Percentiles rank a stretch among this genome's conserved stretches.
Conservation (phyloP, 2,888 invertebrate genomes). For the Danaus chrysippus region DNA sequence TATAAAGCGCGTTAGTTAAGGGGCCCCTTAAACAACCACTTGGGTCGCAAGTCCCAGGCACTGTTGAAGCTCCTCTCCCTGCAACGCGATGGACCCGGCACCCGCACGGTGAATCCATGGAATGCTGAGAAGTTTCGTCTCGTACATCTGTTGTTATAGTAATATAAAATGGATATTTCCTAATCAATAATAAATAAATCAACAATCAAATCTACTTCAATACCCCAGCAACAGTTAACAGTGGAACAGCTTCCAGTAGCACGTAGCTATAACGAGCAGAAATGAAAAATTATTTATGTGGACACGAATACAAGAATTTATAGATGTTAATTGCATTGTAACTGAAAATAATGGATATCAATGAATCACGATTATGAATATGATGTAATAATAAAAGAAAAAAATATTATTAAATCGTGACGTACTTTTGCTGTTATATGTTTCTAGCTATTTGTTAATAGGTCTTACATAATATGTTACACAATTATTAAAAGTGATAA, state of each 20-base stretch:
- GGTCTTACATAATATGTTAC: too few relatives aligned
- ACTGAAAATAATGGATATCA: constrained; percentile 30
- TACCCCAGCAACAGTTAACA: not conserved
- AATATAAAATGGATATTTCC: constrained; percentile 15
- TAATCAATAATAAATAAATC: constrained; percentile 10
- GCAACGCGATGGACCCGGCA: too few relatives aligned
- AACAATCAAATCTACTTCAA: not conserved
- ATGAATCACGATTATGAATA: constrained; percentile 27
- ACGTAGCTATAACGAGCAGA: not conserved
- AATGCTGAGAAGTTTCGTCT: too few relatives aligned
- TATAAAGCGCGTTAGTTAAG: too few relatives aligned
- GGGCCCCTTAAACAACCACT: too few relatives aligned
- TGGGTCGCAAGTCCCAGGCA: too few relatives aligned
- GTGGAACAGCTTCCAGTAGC: too few relatives aligned
- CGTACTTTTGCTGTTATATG: constrained; percentile 8
- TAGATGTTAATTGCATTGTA: constrained; percentile 29
- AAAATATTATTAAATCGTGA: constrained; percentile 11
- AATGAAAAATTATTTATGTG: constrained; percentile 27
- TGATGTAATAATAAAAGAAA: constrained; percentile 16
- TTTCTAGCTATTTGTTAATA: too few relatives aligned
- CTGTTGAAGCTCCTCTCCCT: too few relatives aligned
- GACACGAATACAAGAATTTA: constrained; percentile 24
- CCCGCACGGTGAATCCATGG: too few relatives aligned
- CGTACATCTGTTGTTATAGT: too few relatives aligned
- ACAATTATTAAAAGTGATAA: too few relatives aligned